Base-by-base conservation (phyloP, 2,888 invertebrate genomes). In the Parnassius glacialis region DNA sequence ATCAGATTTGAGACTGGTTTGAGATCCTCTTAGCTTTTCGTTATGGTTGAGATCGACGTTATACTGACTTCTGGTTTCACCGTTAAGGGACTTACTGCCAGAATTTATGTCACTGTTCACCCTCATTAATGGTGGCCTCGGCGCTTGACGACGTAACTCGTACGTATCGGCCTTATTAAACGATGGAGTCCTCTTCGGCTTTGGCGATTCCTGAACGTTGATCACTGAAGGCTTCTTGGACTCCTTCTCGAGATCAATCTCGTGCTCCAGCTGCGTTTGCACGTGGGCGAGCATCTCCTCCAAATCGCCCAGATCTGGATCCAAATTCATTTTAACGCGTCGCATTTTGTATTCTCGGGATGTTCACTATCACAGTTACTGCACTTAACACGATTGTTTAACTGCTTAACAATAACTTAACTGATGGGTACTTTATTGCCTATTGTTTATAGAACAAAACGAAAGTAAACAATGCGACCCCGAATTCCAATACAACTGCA, bases 271-370 rank as follows among this genome's bases (percentile, higher is more conserved):
- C 64, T 92, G 91, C 0, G 80, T 86, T 62, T 92, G 92, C 1
- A 92, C 92, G 67, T 87, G 84, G 0, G 91, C 91, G 20, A 92
- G 72, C 92, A 92, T 92, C 66, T 92, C 90, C 63, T 92, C 92
- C 10, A 92, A 65, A 60, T 92, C 92, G 0, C 90, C 90, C 52
- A 92, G 67, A 68, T 92, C 91, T 2, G 91, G 91, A 67, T 89
- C 86, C 10, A 88, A 68, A 44, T 80, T 87, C 71, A 89, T 72
- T 67, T 87, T 90, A 47, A 76, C 72, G 7, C 89, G 84, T 57
- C 90, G 83, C 90, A 90, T 90, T 68, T 7, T 34, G 34, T 66
- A 65, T 55, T 45, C 45, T 48, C 10, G 52, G 52, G 47, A 52
- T 41, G 43, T 41, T 13, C 12, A 61, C 55, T 53, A 51, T 45